Base-by-base conservation (phyloP, 2,797 vertebrate genomes). In the Gallinago stenura region DNA sequence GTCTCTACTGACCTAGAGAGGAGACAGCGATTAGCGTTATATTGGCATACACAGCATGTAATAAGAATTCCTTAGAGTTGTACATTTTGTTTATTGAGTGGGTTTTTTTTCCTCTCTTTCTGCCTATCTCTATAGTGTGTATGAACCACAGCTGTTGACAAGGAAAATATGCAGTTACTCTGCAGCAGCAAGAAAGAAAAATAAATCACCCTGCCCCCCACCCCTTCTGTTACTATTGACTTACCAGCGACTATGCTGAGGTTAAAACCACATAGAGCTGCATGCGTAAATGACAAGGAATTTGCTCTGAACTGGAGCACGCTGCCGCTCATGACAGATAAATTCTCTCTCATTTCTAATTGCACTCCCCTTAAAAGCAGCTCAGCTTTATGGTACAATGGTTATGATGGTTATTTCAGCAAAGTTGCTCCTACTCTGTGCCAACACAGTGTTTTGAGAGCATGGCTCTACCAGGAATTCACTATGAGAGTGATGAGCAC, bases 61-160 rank as follows among this genome's bases (percentile, higher is more conserved):
- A 43, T 70, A 92, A 70, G 61, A 85, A 95, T 96, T 96, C 93
- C 84, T 96, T 24, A 33, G 84, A 83, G 56, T 80, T 94, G 84
- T 93, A 39, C 90, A 41, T 90, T 83, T 95, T 93, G 41, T 92
- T 96, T 95, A 57, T 70, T 88, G 95, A 92, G 85, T 92, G 61
- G 46, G 5, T 0, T 33, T 79, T 93, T 56, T 31, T 54, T 53
- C 51, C 51, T 33, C 28, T 70, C 81, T 93, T 89, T 90, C 83
- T 94, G 70, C 69, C 90, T 93, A 15, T 95, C 83, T 95, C 62
- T 88, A 2, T 50, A 62, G 76, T 43, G 73, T 65, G 6, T 80
- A 88, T n/a, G 90, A 94, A 57, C 90, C 87, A 92, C 95, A 97
- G 97, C 96, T 96, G 95, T 93, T 96, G 93, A 97, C 77, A 94